phyloP scores from a whole-genome alignment of 2,113 vertebrate genomes.

The Salvelinus sp. region DNA sequence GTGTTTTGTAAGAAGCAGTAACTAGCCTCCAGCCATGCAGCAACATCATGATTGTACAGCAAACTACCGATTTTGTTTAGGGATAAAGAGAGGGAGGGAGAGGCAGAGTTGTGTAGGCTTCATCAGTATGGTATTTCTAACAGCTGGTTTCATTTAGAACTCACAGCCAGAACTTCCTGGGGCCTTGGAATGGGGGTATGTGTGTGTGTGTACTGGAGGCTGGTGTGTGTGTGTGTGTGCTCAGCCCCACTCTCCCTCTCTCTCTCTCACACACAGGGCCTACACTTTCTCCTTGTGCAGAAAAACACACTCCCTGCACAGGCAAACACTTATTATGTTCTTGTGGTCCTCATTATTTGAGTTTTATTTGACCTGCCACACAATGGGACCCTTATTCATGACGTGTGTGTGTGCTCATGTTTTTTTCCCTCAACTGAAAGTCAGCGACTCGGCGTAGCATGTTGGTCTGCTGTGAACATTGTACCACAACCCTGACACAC shows the following conservation, averaged over 20 bases:
- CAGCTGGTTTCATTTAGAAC: slow-evolving; percentile 74
- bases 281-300: slow-evolving; percentile 1
- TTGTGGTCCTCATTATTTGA: slow-evolving; percentile 34
- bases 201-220: slow-evolving; percentile 8
- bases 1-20: slow-evolving; percentile 42
- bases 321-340: slow-evolving; percentile 38
- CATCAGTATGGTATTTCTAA: slow-evolving; percentile 70
- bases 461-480: no score
- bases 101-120: slow-evolving; percentile 32
- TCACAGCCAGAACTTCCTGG: slow-evolving; percentile 67
- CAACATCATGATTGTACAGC: slow-evolving; percentile 61
- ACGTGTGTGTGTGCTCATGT: neutral
- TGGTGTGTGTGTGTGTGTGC: neutral
- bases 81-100: slow-evolving; percentile 27
- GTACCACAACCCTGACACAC: neutral
- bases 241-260: neutral
- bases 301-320: slow-evolving; percentile 9
- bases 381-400: neutral
- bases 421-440: no score
- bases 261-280: neutral
- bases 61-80: slow-evolving; percentile 52
- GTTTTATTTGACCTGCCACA: slow-evolving; percentile 31
- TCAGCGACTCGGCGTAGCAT: no score
- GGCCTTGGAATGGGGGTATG: slow-evolving; percentile 47
- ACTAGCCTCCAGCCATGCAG: slow-evolving; percentile 37